Evolutionary conservation across 2,113 vertebrate genomes (phyloP).

Genomic region (Semnornis frantzii): DNA sequence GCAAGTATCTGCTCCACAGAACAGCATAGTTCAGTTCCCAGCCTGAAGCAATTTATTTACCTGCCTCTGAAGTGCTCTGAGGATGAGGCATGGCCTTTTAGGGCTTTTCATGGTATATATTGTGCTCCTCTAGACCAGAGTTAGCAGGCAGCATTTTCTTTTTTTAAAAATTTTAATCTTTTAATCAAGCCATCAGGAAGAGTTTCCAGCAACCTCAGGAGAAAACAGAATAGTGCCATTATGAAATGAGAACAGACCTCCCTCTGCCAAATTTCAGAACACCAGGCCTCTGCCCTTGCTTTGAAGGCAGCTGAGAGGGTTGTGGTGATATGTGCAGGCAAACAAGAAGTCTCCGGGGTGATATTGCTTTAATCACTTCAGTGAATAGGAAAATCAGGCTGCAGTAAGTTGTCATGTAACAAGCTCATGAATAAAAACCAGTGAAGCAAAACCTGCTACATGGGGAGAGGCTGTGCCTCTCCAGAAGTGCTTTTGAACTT

Average conservation of each 20-base stretch:
- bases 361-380: slow-evolving; percentile 18
- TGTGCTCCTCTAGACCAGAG: neutral
- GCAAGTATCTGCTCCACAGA: neutral
- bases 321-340: neutral
- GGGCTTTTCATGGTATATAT: neutral
- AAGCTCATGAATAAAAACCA: neutral
- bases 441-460: neutral
- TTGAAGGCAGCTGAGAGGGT: neutral
- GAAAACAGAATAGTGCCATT: neutral
- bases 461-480: neutral
- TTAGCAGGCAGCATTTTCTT: neutral
- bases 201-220: neutral
- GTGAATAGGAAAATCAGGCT: neutral
- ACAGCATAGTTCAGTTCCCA: neutral
- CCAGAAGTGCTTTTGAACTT: neutral
- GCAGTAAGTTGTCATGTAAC: neutral
- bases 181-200: neutral
- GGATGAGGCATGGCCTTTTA: neutral
- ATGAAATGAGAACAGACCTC: neutral
- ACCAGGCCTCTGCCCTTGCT: neutral
- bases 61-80: neutral
- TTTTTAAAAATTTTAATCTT: neutral
- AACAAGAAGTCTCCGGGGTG: neutral
- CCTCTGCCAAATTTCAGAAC: slow-evolving; percentile 1
- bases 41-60: neutral